These are phyloP conservation scores for Tupiocoris notatus DNA, from an alignment of 2,888 invertebrate species.

Conservation along the genomic window DNA sequence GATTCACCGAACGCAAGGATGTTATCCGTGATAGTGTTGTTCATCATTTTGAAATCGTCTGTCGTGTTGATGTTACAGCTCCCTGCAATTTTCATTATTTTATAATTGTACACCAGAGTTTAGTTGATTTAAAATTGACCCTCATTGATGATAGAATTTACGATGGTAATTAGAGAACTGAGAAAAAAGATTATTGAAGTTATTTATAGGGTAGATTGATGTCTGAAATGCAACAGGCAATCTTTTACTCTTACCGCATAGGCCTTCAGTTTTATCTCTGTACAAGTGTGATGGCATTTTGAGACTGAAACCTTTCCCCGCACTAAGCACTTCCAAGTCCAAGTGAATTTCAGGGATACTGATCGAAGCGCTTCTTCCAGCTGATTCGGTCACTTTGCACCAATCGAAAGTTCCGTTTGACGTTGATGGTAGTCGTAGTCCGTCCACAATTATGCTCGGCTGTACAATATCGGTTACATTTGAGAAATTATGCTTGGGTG, in stretches of 20 bases:
- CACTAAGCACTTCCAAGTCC: conserved; percentile 60
- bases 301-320: conserved; percentile 57
- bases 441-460: not conserved
- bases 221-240: too few species aligned
- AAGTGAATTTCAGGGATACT: conserved; percentile 68
- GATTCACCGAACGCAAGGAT: conserved; percentile 59
- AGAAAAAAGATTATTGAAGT: too few species aligned
- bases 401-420: conserved; percentile 57
- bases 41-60: conserved; percentile 53
- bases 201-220: too few species aligned
- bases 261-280: conserved; percentile 70
- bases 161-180: too few species aligned
- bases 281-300: conserved; percentile 73
- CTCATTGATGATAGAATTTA: too few species aligned
- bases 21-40: conserved; percentile 57
- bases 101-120: too few species aligned
- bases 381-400: conserved; percentile 61
- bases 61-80: conserved; percentile 53
- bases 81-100: too few species aligned
- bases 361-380: conserved; percentile 64
- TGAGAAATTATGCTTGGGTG: too few species aligned
- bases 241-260: conserved; percentile 70
- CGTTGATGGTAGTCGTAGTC: not conserved
- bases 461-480: too few species aligned
- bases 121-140: too few species aligned